Evolutionary conservation across 2,888 invertebrate species (phyloP), one percentile per base, ranked within the genome.

Genomic region (Saturnia japonica): DNA sequence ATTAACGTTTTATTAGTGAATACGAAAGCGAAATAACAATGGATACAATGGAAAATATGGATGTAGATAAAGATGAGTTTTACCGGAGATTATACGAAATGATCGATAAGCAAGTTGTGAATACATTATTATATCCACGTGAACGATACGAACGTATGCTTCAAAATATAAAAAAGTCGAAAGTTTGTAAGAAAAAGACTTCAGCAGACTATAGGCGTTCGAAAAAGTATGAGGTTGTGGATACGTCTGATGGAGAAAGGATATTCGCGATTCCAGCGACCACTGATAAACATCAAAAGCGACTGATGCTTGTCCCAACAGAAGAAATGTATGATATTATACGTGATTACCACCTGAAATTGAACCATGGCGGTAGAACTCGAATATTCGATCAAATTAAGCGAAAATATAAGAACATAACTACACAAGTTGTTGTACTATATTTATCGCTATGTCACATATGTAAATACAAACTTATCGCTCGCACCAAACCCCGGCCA

Each of bases 271-370:
- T 73, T 4, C 73, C 72, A 3, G 71, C 74, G 45, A 74, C 78
- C 28, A 69, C 68, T 7, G 81, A 80, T 1, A 74, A 84, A 71
- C 34, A 51, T 66, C 78, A 74, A 47, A 68, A 69, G 14, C 76
- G 71, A 47, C 77, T 80, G 73, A 75, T 82, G 72, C 83, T 81
- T 69, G 85, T 89, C 3, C 75, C 81, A 16, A 75, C 85, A 54
- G 85, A 88, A 22, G 88, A 90, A 75, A 85, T 85, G 72, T 90
- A 85, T 68, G 88, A 88, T n/a, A 84, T 89, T 51, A 82, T 89
- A 75, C 77, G 78, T 0, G 79, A 83, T 8, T 82, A 78, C 70
- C 89, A 89, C 72, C 22, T 86, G 11, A 83, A 81, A 72, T 75
- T 85, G 70, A 86, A 85, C 70, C 88, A 89, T 51, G 87, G 82